These are phyloP conservation scores for Clarias fuscus DNA, from an alignment of 2,797 vertebrate species.

Conservation along the genomic window DNA sequence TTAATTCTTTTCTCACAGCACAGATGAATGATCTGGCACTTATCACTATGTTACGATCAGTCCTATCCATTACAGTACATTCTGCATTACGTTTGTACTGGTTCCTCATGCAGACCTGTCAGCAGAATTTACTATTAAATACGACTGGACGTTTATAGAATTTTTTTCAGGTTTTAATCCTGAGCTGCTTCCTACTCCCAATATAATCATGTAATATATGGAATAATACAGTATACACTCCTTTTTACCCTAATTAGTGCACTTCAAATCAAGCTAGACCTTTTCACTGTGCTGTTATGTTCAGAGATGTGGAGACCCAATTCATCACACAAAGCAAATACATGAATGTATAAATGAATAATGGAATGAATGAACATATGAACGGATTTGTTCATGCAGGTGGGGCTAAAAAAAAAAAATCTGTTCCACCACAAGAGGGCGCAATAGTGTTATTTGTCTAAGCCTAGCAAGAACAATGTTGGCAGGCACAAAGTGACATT, in stretches of 20 bases:
- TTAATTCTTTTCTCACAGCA: not conserved
- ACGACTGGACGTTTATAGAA: not conserved
- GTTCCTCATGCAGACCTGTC: not conserved
- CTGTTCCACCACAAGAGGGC: constrained; percentile 42
- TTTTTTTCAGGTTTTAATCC: not conserved
- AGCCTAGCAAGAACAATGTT: not conserved
- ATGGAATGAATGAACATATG: not conserved
- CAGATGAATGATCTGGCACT: constrained; percentile 3
- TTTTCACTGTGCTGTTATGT: not conserved
- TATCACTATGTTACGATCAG: not conserved
- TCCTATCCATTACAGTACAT: constrained; percentile 9
- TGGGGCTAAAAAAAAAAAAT: not conserved
- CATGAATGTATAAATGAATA: not conserved
- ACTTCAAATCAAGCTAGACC: not conserved
- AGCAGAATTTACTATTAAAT: constrained; percentile 2
- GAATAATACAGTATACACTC: not conserved
- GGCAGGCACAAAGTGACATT: too few relatives aligned
- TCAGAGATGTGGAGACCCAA: not conserved
- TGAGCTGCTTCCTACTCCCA: too few relatives aligned
- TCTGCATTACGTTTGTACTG: not conserved
- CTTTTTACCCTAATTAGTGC: not conserved
- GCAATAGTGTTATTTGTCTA: constrained; percentile 23
- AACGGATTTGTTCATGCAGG: not conserved
- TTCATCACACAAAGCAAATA: not conserved
- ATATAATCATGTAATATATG: not conserved